Evolutionary conservation across 1,140 invertebrate genomes (phyloP).

Genomic region (Drosophila sp.): DNA sequence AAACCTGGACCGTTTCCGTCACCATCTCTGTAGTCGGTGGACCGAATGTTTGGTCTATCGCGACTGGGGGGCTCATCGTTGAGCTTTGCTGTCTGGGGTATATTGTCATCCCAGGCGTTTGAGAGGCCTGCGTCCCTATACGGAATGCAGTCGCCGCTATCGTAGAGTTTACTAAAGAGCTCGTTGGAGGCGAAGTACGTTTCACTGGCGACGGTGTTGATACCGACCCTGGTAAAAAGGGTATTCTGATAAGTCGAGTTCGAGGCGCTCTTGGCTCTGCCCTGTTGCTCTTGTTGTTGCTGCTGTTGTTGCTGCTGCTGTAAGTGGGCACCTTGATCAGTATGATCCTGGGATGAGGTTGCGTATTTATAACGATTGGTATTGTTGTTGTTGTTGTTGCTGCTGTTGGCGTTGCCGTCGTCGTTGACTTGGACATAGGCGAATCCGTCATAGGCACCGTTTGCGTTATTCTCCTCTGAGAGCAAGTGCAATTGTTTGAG

Average conservation of each 20-base stretch:
- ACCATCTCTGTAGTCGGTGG: constrained; percentile 48
- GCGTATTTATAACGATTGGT: constrained; percentile 65
- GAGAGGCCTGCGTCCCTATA: constrained; percentile 43
- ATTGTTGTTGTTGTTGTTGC: constrained; percentile 37
- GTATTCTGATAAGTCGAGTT: constrained; percentile 75
- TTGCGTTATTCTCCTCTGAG: constrained; percentile 59
- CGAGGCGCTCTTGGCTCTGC: constrained; percentile 68
- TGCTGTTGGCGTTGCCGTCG: too few species aligned
- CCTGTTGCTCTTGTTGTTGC: constrained; percentile 46
- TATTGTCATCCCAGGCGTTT: constrained; percentile 60
- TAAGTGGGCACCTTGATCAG: constrained; percentile 61
- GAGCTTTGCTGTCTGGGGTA: constrained; percentile 45
- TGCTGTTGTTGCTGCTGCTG: constrained; percentile 36
- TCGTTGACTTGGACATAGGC: constrained; percentile 33
- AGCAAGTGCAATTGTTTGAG: constrained; percentile 57
- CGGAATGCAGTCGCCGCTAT: constrained; percentile 60
- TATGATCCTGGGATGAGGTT: constrained; percentile 72
- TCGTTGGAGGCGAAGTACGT: constrained; percentile 56
- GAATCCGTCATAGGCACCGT: constrained; percentile 53
- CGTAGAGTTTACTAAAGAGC: constrained; percentile 61
- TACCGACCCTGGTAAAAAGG: constrained; percentile 81
- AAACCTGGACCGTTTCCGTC: constrained; percentile 73
- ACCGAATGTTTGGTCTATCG: constrained; percentile 47
- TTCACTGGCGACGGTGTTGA: constrained; percentile 66
- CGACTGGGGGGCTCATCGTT: constrained; percentile 31